These are phyloP conservation scores for Synaphobranchus kaupii DNA, from an alignment of 2,797 vertebrate genomes.

Conservation along the genomic window DNA sequence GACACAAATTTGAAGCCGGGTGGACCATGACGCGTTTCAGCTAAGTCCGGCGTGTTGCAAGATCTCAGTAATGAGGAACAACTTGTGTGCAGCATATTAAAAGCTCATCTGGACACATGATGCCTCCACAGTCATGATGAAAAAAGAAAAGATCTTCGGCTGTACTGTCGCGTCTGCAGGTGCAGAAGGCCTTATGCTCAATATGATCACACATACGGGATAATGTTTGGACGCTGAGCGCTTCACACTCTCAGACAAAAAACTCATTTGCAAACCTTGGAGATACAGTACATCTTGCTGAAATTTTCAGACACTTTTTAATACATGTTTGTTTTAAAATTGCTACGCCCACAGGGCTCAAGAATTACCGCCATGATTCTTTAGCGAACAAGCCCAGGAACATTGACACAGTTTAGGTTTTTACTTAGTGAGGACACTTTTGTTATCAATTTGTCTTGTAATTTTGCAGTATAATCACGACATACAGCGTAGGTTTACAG, in stretches of 20 bases:
- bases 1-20: constrained; percentile 45
- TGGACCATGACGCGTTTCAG: constrained; percentile 28
- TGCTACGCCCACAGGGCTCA: not conserved
- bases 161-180: not conserved
- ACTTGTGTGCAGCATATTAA: constrained; percentile 31
- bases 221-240: not conserved
- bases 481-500: no score
- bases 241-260: not conserved
- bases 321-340: no score
- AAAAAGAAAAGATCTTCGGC: not conserved
- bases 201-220: constrained; percentile 41
- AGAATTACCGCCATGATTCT: not conserved
- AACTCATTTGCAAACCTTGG: no score
- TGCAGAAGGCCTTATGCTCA: constrained; percentile 47
- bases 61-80: constrained; percentile 46
- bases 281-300: no score
- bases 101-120: constrained; percentile 34
- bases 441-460: not conserved
- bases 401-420: not conserved
- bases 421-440: not conserved
- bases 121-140: constrained; percentile 21
- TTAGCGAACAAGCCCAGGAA: not conserved
- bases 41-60: constrained; percentile 32
- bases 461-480: not conserved
- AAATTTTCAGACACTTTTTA: no score